Evolutionary conservation across 2,797 vertebrate genomes (phyloP), one percentile per base, ranked within the genome.

Genomic region (Clarias pachynema): DNA sequence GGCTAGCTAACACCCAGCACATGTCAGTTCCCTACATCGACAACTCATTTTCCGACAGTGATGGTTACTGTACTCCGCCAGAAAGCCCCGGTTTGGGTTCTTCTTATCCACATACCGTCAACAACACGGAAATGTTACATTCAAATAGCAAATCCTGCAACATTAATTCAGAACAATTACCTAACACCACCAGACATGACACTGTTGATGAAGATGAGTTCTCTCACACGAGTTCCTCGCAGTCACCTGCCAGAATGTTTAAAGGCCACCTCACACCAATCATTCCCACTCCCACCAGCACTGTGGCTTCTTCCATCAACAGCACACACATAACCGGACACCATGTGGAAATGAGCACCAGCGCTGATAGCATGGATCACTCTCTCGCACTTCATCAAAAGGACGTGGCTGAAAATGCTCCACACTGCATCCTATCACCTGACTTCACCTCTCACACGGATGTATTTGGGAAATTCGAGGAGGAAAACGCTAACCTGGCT

Each of bases 31-130:
- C 78, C 0, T 84, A 62, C 26, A 89, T 86, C 4, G 89, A 87
- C 40, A 68, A 63, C 24, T 84, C 68, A 2, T 22, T 56, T 34
- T 87, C 87, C 69, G 86, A 81, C 24, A 85, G 83, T 10, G 87
- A 90, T 74, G 78, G 26, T 63, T 89, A 59, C 34, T 63, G 86
- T 10, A 90, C 89, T 14, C 87, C 89, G 72, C 86, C 60, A 40
- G 87, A 87, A 22, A 78, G 82, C 56, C 85, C 87, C 26, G 26
- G 8, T 44, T 9, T 59, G 66, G 29, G 2, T 72, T 22, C 14
- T 69, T 59, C 24, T 60, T 18, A 12, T 24, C 56, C 56, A 1
- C 34, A 20, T 57, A 20, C 9, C 4, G 7, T 53, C 74, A 26
- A 16, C 26, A 9, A 65, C 56, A 20, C 18, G 22, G 66, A 74